phyloP scores from a whole-genome alignment of 2,797 vertebrate genomes.

The Sebastes itinus region DNA sequence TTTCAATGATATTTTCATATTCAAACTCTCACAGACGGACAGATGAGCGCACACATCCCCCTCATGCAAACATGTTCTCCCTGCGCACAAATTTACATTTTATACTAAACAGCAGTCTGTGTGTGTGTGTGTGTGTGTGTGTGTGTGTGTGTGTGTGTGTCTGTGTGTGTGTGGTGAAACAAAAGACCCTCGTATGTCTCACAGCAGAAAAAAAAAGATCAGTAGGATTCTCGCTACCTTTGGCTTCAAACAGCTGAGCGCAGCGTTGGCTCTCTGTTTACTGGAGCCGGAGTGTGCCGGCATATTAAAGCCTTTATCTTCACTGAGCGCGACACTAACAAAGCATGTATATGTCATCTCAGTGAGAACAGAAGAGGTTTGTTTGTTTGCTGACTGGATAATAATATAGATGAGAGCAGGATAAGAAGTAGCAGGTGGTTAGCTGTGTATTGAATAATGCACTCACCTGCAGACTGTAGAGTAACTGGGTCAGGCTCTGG shows the following conservation, averaged over 20 bases:
- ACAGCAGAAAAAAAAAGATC: conserved; percentile 17
- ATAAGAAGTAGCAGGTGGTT: not conserved
- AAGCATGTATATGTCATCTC: not conserved
- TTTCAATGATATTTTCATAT: too few species aligned
- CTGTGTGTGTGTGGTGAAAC: conserved; percentile 12
- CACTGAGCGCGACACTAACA: conserved; percentile 3
- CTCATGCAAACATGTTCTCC: conserved; percentile 40
- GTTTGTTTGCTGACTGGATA: conserved; percentile 6
- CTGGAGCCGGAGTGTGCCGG: conserved; percentile 14
- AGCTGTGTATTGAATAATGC: not conserved
- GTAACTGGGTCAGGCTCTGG: conserved; percentile 91
- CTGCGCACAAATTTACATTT: conserved; percentile 52
- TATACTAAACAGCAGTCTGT: conserved; percentile 9
- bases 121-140: not conserved
- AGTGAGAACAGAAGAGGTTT: conserved; percentile 2
- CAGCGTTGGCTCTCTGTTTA: conserved; percentile 14
- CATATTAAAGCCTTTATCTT: conserved; percentile 11
- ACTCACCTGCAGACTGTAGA: conserved; percentile 95
- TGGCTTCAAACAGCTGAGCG: conserved; percentile 38
- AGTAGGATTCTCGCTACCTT: conserved; percentile 10
- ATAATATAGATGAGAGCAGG: not conserved
- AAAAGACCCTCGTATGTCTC: conserved; percentile 17
- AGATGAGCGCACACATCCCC: not conserved
- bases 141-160: not conserved
- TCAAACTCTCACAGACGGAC: not conserved